Conservation (phyloP, 1,140 invertebrate genomes). For the Gonioctena quinquepunctata region DNA sequence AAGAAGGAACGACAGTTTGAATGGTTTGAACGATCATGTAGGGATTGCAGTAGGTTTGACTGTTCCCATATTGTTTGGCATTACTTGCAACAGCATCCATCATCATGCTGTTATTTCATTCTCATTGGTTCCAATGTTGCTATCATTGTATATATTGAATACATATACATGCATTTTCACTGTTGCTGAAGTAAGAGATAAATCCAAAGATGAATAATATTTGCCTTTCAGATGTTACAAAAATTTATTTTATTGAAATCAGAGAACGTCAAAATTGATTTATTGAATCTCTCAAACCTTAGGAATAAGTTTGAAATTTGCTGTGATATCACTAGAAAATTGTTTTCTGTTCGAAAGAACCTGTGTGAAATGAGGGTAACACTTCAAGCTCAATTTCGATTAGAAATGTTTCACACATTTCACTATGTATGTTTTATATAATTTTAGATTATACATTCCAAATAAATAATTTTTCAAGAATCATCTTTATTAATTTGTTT, state of each 20-base stretch:
- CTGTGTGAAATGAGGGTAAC: too few relatives aligned
- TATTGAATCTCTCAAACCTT: too few relatives aligned
- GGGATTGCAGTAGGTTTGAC: constrained; percentile 20
- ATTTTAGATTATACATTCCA: too few relatives aligned
- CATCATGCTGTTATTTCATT: constrained; percentile 30
- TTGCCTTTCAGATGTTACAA: background rate
- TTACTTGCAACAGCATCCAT: constrained; percentile 20
- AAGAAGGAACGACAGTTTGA: constrained; percentile 18
- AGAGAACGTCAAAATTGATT: too few relatives aligned
- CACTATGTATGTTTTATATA: too few relatives aligned
- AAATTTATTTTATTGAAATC: background rate
- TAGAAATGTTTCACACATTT: too few relatives aligned
- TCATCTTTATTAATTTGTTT: too few relatives aligned
- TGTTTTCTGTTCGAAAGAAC: too few relatives aligned
- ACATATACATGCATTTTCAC: background rate
- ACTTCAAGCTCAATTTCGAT: too few relatives aligned
- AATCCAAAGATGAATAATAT: constrained; percentile 16
- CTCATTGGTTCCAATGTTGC: constrained; percentile 24
- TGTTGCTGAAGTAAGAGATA: background rate
- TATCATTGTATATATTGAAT: constrained; percentile 22
- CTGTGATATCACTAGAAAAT: too few relatives aligned
- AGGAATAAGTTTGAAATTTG: too few relatives aligned
- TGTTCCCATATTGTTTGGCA: constrained; percentile 23
- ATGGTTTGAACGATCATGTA: constrained; percentile 10
- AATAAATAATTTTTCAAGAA: too few relatives aligned